A percentile compares a stretch with the other conserved stretches of the same genome.
Evolutionary conservation across 2,113 vertebrate species (phyloP).

Genomic region (Zosterops lateralis): DNA sequence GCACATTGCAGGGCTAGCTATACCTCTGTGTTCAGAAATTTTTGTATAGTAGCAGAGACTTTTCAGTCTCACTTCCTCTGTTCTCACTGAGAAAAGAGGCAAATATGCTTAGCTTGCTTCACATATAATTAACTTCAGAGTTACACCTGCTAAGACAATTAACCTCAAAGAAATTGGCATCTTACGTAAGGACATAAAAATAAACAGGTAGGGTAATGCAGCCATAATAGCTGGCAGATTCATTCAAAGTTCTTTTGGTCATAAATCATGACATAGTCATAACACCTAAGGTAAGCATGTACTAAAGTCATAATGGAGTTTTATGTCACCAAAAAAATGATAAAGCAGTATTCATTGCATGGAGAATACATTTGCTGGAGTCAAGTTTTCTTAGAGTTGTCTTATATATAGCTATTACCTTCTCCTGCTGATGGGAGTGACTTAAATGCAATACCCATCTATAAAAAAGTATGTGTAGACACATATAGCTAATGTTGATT

Average conservation of each 20-base stretch:
- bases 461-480: not conserved
- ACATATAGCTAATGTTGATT: not conserved
- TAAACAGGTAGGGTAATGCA: not conserved
- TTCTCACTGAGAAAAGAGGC: not conserved
- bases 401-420: not conserved
- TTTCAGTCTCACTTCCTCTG: not conserved
- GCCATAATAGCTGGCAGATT: not conserved
- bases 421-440: not conserved
- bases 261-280: not conserved
- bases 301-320: not conserved
- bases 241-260: not conserved
- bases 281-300: not conserved
- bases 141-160: constrained; percentile 13
- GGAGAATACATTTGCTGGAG: not conserved
- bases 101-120: not conserved
- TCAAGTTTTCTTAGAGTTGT: not conserved
- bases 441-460: not conserved
- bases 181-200: not conserved
- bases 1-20: not conserved
- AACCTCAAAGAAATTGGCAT: not conserved
- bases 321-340: not conserved
- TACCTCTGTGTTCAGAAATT: not conserved
- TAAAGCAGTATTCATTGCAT: not conserved
- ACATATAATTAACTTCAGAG: not conserved
- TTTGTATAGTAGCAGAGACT: not conserved